Base-by-base conservation (phyloP, 2,888 invertebrate species). In the Acrocera orbiculus region DNA sequence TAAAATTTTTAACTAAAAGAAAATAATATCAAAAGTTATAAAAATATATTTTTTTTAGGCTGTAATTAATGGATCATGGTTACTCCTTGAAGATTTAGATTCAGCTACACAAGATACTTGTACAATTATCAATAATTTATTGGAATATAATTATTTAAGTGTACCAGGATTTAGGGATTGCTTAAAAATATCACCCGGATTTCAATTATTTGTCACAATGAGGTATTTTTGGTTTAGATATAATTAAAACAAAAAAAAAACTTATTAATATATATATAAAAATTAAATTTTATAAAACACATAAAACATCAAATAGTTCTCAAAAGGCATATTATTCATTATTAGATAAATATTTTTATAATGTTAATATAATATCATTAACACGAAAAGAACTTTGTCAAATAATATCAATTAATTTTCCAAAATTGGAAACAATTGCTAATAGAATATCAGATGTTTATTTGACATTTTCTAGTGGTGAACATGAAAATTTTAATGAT, bases 1-100 rank as follows among this genome's bases (percentile, higher is more conserved):
- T 43, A 8, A 19, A 8, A 35, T 16, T 30, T 15, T 9, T 10
- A 26, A 16, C 30, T 19, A 20, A 28, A 26, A 13, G 4, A 6
- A 16, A 10, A 15, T 28, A 2, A 13, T 9, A 30, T 15, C 3
- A n/a, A n/a, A n/a, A 9, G n/a, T n/a, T 22, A 31, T 11, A 32
- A 24, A 24, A 11, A 13, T 9, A 16, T 16, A n/a, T 26, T 13
- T 16, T n/a, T 30, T 35, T 5, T 15, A 58, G 59, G 87, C 87
- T 31, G 82, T 87, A 5, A 66, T 73, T 49, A 69, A 76, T 48
- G 90, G 90, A 0, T 72, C 79, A 49, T 96, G 96, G 93, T 58
- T 98, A 16, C 64, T 98, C 3, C 61, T 98, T 39, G 96, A 98
- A 64, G 98, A 98, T 54, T 75, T 98, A 30, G 95, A 98, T 54